These are phyloP conservation scores for Plagodis pulveraria DNA, from an alignment of 2,888 invertebrate genomes.

Conservation along the genomic window DNA sequence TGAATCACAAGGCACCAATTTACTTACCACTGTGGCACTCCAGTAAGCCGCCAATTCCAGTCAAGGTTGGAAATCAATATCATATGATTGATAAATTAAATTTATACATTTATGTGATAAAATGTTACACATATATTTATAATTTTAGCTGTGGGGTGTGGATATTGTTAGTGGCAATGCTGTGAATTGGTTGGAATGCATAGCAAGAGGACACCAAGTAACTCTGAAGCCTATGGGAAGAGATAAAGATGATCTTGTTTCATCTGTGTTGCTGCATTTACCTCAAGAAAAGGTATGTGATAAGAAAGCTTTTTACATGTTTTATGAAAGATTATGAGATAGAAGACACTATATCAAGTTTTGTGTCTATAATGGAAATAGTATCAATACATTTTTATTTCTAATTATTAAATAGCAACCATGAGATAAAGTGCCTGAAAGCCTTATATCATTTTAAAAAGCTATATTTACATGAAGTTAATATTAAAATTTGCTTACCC, in stretches of 20 bases:
- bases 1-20: constrained; percentile 84
- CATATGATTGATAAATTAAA: constrained; percentile 14
- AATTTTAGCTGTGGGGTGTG: constrained; percentile 77
- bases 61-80: constrained; percentile 67
- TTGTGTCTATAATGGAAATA: too few relatives aligned
- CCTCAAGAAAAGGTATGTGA: constrained; percentile 65
- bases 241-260: constrained; percentile 74
- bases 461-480: too few relatives aligned
- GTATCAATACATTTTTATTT: too few relatives aligned
- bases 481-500: too few relatives aligned
- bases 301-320: too few relatives aligned
- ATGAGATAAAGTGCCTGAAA: too few relatives aligned
- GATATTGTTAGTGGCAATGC: constrained; percentile 81
- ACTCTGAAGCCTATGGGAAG: constrained; percentile 76
- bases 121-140: constrained; percentile 26
- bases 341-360: too few relatives aligned
- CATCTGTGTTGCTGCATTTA: constrained; percentile 75
- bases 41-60: constrained; percentile 77
- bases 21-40: constrained; percentile 82
- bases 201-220: constrained; percentile 77
- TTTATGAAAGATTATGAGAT: too few relatives aligned
- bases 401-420: too few relatives aligned
- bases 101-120: constrained; percentile 38
- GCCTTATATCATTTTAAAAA: too few relatives aligned
- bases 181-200: constrained; percentile 85